Base-by-base conservation (phyloP, 2,797 vertebrate species). In the Neosilurus mollespiculum region DNA sequence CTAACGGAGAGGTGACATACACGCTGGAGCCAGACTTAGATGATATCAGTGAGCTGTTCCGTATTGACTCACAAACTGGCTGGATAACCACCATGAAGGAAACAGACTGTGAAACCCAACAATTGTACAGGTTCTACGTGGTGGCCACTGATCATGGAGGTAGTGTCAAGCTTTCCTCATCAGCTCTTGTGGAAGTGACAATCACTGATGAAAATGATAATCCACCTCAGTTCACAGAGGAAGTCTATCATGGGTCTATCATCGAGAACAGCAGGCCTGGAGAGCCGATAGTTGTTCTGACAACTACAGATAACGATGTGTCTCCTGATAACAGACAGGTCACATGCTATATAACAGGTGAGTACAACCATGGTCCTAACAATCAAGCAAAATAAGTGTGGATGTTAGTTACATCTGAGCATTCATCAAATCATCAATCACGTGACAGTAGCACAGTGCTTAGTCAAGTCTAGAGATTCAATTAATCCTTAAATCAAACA, bases 131-230 rank as follows among this genome's bases (percentile, higher is more conserved):
- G 37, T 98, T 99, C 86, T 91, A 93, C 0, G 97, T 99, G 82
- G 94, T 97, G 9, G 98, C 98, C 71, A 95, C 93, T 0, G 98
- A 99, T 87, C 97, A 97, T 0, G 98, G 98, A 2, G 93, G 91
- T 16, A 92, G 95, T 69, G 80, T 93, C n/a, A 96, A 96, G 86
- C 92, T 99, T 15, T 98, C 98, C 0, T 99, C 98, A 86, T 96
- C 96, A 53, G 95, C 95, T 72, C 85, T 96, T 88, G 96, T 99
- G 81, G 96, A 98, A 86, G 97, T 99, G 82, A 95, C 93, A 0
- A 90, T 99, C 80, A 96, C 94, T 0, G 98, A 99, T n/a, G 97
- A 98, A 89, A 99, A 99, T 11, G 98, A 99, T 91, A 98, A 98
- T 1, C 93, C 97, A 0, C 97, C 98, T 0, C 93, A 83, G 72